Base-by-base conservation (phyloP, 2,113 vertebrate species). In the Callaeas wilsoni region DNA sequence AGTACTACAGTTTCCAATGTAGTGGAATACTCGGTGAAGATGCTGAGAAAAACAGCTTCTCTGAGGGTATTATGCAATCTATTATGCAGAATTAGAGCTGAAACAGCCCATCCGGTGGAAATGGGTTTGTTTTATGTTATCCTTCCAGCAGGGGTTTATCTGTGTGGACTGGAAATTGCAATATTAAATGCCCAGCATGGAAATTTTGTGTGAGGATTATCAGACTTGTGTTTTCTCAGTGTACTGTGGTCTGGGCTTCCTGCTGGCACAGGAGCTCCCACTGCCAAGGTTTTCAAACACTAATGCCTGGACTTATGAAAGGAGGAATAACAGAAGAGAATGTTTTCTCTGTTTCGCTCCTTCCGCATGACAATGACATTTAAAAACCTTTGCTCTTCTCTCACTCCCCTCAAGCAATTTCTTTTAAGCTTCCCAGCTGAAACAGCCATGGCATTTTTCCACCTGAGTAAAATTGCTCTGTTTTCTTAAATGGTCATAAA, bases 131-230 rank as follows among this genome's bases (percentile, higher is more conserved):
- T 96, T 84, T 93, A 56, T 88, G 59, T 84, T 84, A 89, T 56
- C 44, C 69, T 94, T 95, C 78, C 84, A 95, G 81, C 80, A 79
- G 30, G 30, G 62, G 53, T 95, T 97, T 87, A 91, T 81, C 56
- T 75, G 6, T 95, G 70, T 87, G 88, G 47, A 44, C 75, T 94
- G 57, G 76, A 94, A 96, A 94, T 96, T 79, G 76, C 80, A 93
- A 12, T 77, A 76, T 53, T 74, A 88, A 94, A 91, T 95, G 65
- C 64, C 71, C 62, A 81, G 81, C 80, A 64, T 0, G 3, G 78
- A 97, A 93, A 91, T 95, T 92, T 73, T 41, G 81, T 76, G 74
- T 86, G 91, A 97, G 71, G 88, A 95, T 96, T 95, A 94, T 82
- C 7, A 2, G 93, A 93, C 41, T 89, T 84, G 57, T 37, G 27